Base-by-base conservation (phyloP, 2,888 invertebrate genomes). In the Orthosia gracilis region DNA sequence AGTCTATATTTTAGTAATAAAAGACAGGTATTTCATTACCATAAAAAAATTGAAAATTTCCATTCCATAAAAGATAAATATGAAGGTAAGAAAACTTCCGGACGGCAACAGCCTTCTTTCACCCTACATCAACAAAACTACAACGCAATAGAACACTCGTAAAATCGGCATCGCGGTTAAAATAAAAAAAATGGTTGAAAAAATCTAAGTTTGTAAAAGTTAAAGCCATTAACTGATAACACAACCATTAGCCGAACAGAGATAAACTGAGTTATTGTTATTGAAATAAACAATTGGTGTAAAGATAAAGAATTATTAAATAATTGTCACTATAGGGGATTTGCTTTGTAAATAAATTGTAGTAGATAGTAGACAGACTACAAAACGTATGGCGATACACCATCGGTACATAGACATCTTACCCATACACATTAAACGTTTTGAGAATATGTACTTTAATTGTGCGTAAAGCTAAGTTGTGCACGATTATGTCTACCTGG, bases 191-290 rank as follows among this genome's bases (percentile, higher is more conserved):
- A 57, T 26, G 45, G 40, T n/a, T 78, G 84, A 87, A 89, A 86
- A 89, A 87, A 85, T 1, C 64, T 57, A 68, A 62, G 52, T 76
- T 85, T 77, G 88, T 89, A 88, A 90, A 92, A 87, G 83, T 80
- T 80, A 59, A 82, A 83, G 63, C 91, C 91, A 93, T 92, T 92
- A 92, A 85, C 87, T 89, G 93, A 92, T 93, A 92, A 92, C 76
- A 74, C 47, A 84, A 85, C 90, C 89, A 91, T 92, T 91, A 92
- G 88, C 78, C 73, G 47, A 72, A 72, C 49, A 50, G 23, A 89
- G 92, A 92, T 89, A 92, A 89, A 80, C 59, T 67, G 73, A 85
- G 78, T 84, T 87, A 87, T 86, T 83, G 84, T 85, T 87, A 88
- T 85, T 84, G 78, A 81, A 88, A 83, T 84, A 86, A 67, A 81